phyloP scores from a whole-genome alignment of 2,797 vertebrate genomes.

The Amazonetta brasiliensis region DNA sequence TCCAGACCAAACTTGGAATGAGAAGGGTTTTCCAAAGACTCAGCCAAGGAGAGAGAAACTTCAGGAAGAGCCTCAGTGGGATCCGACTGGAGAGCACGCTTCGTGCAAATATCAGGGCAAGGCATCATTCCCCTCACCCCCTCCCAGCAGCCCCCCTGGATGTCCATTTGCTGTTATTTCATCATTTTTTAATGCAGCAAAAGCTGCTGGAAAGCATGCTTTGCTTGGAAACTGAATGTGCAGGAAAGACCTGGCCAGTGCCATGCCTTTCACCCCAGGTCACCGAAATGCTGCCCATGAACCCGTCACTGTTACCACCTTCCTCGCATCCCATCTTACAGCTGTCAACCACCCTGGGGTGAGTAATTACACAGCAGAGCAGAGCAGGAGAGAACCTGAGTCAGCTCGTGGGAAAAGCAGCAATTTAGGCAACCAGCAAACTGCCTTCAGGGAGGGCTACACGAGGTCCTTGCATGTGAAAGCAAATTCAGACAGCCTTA shows the following conservation, averaged over 20 bases:
- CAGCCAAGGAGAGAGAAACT: slow-evolving; percentile 28
- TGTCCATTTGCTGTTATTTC: neutral
- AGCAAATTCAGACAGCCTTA: neutral
- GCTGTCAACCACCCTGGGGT: fast-evolving
- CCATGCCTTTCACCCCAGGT: neutral
- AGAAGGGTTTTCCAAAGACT: slow-evolving; percentile 22
- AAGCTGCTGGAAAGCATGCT: neutral
- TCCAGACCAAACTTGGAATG: slow-evolving; percentile 19
- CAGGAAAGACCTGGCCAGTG: neutral
- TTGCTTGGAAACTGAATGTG: neutral
- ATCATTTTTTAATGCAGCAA: neutral
- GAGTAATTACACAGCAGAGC: neutral
- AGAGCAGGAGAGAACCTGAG: neutral
- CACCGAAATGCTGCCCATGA: neutral
- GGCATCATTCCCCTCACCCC: neutral
- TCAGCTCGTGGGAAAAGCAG: neutral
- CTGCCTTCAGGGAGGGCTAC: neutral
- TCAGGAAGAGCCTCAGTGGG: neutral
- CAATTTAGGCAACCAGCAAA: neutral
- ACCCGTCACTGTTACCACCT: neutral
- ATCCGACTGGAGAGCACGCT: neutral
- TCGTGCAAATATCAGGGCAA: neutral
- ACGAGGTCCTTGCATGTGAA: neutral
- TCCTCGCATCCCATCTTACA: neutral
- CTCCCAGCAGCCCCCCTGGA: neutral